Evolutionary conservation across 2,113 vertebrate genomes (phyloP).

Genomic region (Scolopax mira): DNA sequence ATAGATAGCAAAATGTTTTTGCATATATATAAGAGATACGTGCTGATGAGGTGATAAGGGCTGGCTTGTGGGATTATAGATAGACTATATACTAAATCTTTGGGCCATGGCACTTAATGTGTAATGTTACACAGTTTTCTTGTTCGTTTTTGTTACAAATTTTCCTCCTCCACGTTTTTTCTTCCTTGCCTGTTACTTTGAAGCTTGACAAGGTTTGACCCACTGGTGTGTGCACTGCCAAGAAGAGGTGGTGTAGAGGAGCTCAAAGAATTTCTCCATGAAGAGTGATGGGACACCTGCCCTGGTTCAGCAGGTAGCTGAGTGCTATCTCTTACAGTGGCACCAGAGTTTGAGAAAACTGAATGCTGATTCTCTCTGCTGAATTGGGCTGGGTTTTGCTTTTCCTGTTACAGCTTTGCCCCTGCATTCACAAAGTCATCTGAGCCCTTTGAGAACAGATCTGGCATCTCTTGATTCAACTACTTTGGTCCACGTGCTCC

Average conservation of each 20-base stretch:
- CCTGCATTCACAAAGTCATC: background rate
- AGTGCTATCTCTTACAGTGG: background rate
- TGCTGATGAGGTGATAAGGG: background rate
- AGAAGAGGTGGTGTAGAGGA: background rate
- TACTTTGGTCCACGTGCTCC: background rate
- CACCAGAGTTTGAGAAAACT: background rate
- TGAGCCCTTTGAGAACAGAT: background rate
- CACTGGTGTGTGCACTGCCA: accelerated
- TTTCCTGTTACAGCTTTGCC: background rate
- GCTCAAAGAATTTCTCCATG: background rate
- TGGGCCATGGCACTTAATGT: background rate
- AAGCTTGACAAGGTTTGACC: background rate
- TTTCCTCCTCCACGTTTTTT: background rate
- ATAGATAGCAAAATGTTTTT: background rate
- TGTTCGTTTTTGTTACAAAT: background rate
- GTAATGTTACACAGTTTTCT: background rate
- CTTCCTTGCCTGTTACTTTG: background rate
- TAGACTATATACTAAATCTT: background rate
- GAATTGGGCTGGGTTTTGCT: background rate
- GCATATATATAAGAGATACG: background rate
- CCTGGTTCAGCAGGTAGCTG: background rate
- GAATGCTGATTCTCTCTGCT: background rate
- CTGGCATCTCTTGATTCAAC: background rate
- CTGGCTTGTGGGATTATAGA: background rate
- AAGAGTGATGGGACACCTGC: background rate